These are phyloP conservation scores for Drosophila rubida DNA, from an alignment of 2,888 invertebrate genomes.

Conservation along the genomic window DNA sequence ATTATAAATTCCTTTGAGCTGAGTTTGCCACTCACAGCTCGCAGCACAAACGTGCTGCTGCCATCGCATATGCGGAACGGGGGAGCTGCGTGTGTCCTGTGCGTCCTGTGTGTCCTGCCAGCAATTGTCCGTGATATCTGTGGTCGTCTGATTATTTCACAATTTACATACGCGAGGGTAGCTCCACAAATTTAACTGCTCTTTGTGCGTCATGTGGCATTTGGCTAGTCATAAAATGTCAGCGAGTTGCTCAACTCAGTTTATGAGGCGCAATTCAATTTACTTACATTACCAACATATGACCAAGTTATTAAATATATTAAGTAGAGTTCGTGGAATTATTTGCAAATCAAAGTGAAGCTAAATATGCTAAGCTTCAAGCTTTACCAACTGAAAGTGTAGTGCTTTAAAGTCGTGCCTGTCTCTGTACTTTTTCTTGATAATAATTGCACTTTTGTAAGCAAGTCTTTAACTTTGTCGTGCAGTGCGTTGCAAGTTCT, in stretches of 20 bases:
- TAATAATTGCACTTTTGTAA: not conserved
- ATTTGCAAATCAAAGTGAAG: too few species aligned
- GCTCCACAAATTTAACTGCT: slow-evolving; percentile 19
- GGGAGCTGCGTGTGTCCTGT: slow-evolving; percentile 5
- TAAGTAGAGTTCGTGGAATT: too few species aligned
- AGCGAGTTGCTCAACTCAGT: not conserved
- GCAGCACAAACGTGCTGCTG: not conserved
- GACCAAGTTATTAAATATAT: too few species aligned
- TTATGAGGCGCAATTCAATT: not conserved
- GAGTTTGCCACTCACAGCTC: slow-evolving; percentile 54
- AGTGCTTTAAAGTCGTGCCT: not conserved
- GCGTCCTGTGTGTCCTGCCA: slow-evolving; percentile 6
- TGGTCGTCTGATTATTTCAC: slow-evolving; percentile 53
- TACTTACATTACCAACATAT: too few species aligned
- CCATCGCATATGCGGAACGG: slow-evolving; percentile 2
- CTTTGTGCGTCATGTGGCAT: too few species aligned
- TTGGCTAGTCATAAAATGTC: not conserved
- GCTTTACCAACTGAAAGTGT: not conserved
- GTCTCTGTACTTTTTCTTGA: too few species aligned
- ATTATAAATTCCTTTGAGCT: slow-evolving; percentile 76
- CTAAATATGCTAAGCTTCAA: too few species aligned
- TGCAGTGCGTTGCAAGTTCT: not conserved
- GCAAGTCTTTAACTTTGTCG: not conserved
- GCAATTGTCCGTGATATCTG: slow-evolving; percentile 63
- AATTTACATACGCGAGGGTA: slow-evolving; percentile 57